Conservation (phyloP, 2,888 invertebrate species). For the Leucania comma region DNA sequence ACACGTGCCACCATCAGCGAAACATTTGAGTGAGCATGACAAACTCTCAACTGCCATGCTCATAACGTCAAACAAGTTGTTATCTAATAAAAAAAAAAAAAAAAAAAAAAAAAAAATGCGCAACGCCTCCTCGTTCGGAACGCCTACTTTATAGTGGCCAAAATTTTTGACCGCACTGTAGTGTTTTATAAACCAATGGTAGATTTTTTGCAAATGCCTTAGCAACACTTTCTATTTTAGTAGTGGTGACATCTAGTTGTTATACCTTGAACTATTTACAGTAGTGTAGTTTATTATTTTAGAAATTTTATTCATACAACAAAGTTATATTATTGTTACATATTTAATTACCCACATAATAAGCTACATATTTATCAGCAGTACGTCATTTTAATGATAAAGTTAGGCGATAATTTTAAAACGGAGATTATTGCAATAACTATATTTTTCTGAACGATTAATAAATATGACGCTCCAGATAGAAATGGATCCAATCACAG, state of each 20-base stretch:
- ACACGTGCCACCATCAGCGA: too few relatives aligned
- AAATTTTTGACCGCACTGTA: too few relatives aligned
- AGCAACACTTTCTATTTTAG: background rate
- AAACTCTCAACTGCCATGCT: too few relatives aligned
- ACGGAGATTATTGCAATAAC: background rate
- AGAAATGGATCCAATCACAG: slow-evolving; percentile 47
- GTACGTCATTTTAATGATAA: background rate
- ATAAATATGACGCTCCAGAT: slow-evolving; percentile 54
- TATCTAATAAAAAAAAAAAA: too few relatives aligned
- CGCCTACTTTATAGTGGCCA: too few relatives aligned
- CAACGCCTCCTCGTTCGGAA: too few relatives aligned
- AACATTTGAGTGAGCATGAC: too few relatives aligned
- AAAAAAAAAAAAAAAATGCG: too few relatives aligned
- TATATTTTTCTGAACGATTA: slow-evolving; percentile 41
- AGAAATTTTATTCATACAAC: background rate
- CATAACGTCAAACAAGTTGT: too few relatives aligned
- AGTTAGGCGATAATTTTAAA: background rate
- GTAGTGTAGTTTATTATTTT: too few relatives aligned
- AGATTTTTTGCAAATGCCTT: slow-evolving; percentile 1
- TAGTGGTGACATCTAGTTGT: slow-evolving; percentile 26
- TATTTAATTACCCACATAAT: background rate
- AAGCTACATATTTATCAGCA: too few relatives aligned
- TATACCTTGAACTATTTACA: background rate
- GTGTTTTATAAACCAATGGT: background rate
- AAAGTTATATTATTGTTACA: background rate